Evolutionary conservation across 2,797 vertebrate species (phyloP).

Genomic region (Xenentodon cancila): DNA sequence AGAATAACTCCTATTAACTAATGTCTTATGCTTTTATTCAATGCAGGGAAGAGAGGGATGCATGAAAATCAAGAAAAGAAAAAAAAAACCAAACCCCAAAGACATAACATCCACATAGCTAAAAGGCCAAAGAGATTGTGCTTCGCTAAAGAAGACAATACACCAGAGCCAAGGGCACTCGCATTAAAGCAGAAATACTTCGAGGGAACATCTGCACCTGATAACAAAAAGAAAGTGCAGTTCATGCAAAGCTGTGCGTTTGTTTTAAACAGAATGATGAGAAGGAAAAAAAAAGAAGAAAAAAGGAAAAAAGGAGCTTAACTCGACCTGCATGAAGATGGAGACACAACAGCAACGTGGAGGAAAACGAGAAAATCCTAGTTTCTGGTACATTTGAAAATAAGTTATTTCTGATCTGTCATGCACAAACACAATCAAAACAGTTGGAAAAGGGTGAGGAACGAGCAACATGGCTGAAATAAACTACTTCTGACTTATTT

Average conservation of each 20-base stretch:
- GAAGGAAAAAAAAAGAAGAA: background rate
- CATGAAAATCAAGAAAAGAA: slow-evolving; percentile 6
- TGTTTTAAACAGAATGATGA: background rate
- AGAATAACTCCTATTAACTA: slow-evolving; percentile 68
- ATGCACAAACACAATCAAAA: slow-evolving; percentile 1
- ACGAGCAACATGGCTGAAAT: too few species aligned
- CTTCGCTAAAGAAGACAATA: slow-evolving; percentile 12
- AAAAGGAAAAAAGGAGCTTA: background rate
- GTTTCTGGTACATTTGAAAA: slow-evolving; percentile 10
- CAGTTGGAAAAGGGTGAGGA: background rate
- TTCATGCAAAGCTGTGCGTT: background rate
- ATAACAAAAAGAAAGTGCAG: slow-evolving; percentile 14
- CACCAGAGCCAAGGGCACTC: slow-evolving; percentile 16
- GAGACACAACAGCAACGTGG: background rate
- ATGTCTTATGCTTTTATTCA: slow-evolving; percentile 53
- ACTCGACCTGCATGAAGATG: slow-evolving; percentile 12
- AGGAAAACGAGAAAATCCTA: slow-evolving; percentile 7
- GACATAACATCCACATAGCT: slow-evolving; percentile 15
- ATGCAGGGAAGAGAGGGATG: slow-evolving; percentile 22
- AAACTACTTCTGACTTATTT: too few species aligned
- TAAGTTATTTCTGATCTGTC: background rate
- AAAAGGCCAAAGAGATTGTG: slow-evolving; percentile 29
- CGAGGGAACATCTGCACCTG: slow-evolving; percentile 10
- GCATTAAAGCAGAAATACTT: slow-evolving; percentile 18
- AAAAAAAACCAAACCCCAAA: slow-evolving; percentile 16